Percentiles rank a stretch among this genome's conserved stretches.
phyloP scores from a whole-genome alignment of 2,888 invertebrate species.

The Malthinus seriepunctatus region DNA sequence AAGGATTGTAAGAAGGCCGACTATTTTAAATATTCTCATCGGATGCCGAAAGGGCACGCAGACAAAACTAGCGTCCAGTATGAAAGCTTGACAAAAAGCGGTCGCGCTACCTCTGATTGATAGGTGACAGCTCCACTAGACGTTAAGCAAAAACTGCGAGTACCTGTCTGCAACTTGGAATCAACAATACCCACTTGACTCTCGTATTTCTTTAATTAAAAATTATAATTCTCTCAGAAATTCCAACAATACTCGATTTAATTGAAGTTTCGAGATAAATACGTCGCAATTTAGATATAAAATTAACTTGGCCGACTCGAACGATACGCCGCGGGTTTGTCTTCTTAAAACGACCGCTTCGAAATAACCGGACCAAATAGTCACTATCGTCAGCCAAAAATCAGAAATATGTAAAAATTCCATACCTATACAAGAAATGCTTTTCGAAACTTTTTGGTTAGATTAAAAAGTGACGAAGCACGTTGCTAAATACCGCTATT shows the following conservation, averaged over 20 bases:
- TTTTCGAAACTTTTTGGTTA: no score
- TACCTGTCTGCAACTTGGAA: conserved; percentile 31
- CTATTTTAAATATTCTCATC: conserved; percentile 54
- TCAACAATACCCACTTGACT: conserved; percentile 34
- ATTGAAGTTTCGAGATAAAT: conserved; percentile 12
- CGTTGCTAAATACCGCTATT: no score
- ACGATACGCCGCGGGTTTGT: no score
- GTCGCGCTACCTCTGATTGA: conserved; percentile 56
- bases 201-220: conserved; percentile 41
- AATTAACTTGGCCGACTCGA: no score
- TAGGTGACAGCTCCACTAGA: conserved; percentile 56
- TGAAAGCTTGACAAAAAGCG: conserved; percentile 56
- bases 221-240: conserved; percentile 50
- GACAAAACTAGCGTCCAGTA: conserved; percentile 53
- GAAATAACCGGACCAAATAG: no score
- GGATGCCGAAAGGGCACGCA: conserved; percentile 43
- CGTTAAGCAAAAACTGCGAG: conserved; percentile 50
- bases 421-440: no score
- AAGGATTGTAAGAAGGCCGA: conserved; percentile 36
- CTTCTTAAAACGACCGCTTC: no score
- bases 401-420: no score
- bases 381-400: no score
- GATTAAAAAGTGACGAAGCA: no score
- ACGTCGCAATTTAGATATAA: no score
- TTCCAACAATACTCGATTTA: conserved; percentile 32